Conservation (phyloP, 2,113 vertebrate species). For the Equus quagga region DNA sequence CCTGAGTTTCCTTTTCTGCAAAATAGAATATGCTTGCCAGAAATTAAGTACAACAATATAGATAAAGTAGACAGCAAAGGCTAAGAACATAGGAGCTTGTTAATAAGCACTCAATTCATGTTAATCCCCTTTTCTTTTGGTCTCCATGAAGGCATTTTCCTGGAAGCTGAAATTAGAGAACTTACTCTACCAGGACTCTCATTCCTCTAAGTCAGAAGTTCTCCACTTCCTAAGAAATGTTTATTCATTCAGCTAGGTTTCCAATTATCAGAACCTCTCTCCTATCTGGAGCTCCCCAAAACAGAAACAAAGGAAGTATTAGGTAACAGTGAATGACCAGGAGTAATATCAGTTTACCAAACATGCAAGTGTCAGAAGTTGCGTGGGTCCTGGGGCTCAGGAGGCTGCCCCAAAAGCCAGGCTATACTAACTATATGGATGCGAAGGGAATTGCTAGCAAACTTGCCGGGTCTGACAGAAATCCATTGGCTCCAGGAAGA, state of each 20-base stretch:
- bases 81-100: not conserved
- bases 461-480: not conserved
- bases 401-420: not conserved
- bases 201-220: not conserved
- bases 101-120: too few relatives aligned
- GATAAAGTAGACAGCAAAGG: not conserved
- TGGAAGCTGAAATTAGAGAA: not conserved
- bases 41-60: not conserved
- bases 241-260: not conserved
- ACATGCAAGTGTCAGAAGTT: not conserved
- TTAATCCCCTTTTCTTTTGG: not conserved
- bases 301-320: not conserved
- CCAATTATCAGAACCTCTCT: not conserved
- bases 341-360: not conserved
- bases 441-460: not conserved
- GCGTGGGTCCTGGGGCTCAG: not conserved
- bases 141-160: not conserved
- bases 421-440: fast-evolving
- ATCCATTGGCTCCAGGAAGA: not conserved
- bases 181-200: not conserved
- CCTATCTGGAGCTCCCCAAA: not conserved
- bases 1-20: not conserved
- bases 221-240: not conserved
- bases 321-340: fast-evolving
- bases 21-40: not conserved